Base-by-base conservation (phyloP, 2,113 vertebrate species). In the Eleginops maclovinus region DNA sequence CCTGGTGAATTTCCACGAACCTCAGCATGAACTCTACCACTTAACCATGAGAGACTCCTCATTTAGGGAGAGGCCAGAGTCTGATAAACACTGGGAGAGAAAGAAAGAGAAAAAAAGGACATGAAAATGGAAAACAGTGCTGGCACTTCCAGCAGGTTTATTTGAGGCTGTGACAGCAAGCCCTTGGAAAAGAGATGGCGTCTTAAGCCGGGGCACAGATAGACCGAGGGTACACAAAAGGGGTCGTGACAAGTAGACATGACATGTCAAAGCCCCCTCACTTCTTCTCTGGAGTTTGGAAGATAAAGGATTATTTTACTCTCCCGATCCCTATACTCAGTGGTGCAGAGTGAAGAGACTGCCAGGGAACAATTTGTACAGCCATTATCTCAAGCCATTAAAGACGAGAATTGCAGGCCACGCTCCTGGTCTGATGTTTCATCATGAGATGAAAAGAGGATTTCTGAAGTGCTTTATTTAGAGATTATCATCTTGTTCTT, bases 241-340 rank as follows among this genome's bases (percentile, higher is more conserved):
- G 86, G 91, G 90, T 93, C 60, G 82, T 94, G 93, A 93, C 90
- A 94, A 92, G 92, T 87, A 93, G 92, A 94, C 93, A 92, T 88
- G 87, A 90, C 88, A 81, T 92, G 88, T 93, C 87, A 91, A 94
- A 92, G 87, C 84, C 76, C 80, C 70, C 84, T 87, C 64, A 76
- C 88, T 93, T 93, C 86, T 92, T 82, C 86, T 89, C 68, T 79
- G 76, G 61, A 87, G 85, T 91, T 83, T 88, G 54, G 63, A 71
- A 94, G 91, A 95, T 94, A 94, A 94, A 93, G 90, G 88, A 94
- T 95, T 94, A 94, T 93, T 92, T 89, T 93, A 86, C 91, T 92
- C 85, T 84, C 82, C 72, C 86, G 92, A 91, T 91, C 89, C 77
- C 88, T 89, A 87, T 93, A 89, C 89, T 87, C 88, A 81, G 84